Percentiles rank a stretch among this genome's conserved stretches.
These are phyloP conservation scores for Hemichromis elongatus DNA, from an alignment of 2,113 vertebrate genomes.

Conservation along the genomic window DNA sequence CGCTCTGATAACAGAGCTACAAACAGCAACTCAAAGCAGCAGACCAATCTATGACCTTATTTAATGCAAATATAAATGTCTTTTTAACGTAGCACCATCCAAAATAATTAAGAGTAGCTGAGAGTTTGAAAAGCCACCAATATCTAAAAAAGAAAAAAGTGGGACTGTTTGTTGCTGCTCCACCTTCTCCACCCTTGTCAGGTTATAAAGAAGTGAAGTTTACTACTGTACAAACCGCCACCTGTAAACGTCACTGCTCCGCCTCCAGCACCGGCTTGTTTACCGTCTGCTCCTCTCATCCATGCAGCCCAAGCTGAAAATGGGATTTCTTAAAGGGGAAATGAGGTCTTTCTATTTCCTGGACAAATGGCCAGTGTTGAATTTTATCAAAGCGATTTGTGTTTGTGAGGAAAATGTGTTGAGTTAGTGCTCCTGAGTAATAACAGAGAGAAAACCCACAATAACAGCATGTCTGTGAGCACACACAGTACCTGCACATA, in stretches of 20 bases:
- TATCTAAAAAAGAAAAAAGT: not conserved
- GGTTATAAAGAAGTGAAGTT: not conserved
- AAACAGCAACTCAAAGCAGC: not conserved
- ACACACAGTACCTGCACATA: constrained; percentile 23
- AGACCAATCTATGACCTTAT: accelerated
- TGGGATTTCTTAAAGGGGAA: not conserved
- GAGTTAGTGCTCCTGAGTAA: not conserved
- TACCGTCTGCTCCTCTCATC: constrained; percentile 29
- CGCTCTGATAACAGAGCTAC: not conserved
- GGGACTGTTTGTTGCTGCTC: not conserved
- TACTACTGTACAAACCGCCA: constrained; percentile 25
- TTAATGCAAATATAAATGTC: not conserved
- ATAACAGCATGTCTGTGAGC: not conserved
- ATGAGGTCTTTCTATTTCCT: not conserved
- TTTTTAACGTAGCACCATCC: not conserved
- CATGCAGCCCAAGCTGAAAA: not conserved
- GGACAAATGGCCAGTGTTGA: constrained; percentile 2
- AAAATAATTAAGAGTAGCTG: not conserved
- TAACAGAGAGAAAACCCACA: not conserved
- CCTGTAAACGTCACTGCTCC: constrained; percentile 35
- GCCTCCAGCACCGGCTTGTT: not conserved
- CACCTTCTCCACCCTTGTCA: not conserved
- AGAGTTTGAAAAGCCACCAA: not conserved
- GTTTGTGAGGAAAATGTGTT: not conserved
- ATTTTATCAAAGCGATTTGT: not conserved